Evolutionary conservation across 30 jellyfish, hydroid and myxozoan genomes (phyloP), one percentile per base, ranked within the genome.

Genomic region (Kudoa iwatai): DNA sequence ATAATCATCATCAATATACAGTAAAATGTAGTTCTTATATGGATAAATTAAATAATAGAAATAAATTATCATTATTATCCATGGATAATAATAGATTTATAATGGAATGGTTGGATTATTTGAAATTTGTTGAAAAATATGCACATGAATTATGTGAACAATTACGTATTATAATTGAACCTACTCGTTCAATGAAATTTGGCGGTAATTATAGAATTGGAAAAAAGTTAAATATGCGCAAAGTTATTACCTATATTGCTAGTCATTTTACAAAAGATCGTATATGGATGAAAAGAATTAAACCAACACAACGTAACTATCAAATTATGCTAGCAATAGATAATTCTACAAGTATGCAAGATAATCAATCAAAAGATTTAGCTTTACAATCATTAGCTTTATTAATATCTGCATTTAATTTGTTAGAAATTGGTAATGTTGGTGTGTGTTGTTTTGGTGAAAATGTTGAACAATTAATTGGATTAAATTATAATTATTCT

Each of bases 171-270:
- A 65, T 71, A 22, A 33, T 71, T 19, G 93, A 71, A 40, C 93
- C 93, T 0, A 71, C 93, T 0, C 32, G 49, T 19, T 83, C 87
- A 30, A 71, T 83, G 47, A 71, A 71, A 51, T 38, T 71, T 43
- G 60, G 93, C 40, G 93, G 93, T 19, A 86, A 71, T 35, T 71
- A 62, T 38, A 69, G 87, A 23, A 71, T 69, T 19, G 93, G 93
- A 2, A 71, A 71, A 34, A 44, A 86, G 18, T 40, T 71, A 66
- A 71, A 62, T 53, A 71, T 71, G 87, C 87, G 93, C 18, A 71
- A 71, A 31, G 84, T 71, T 17, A 71, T 71, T 33, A 83, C 93
- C 13, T 71, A 59, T 40, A 71, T 71, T 33, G 93, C 93, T 2
- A 71, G 93, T 60, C 87, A 62, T 34, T 71, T 45, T 39, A 60